Evolutionary conservation across 1,140 invertebrate species (phyloP), one percentile per base, ranked within the genome.

Genomic region (Zaprionus inermis): DNA sequence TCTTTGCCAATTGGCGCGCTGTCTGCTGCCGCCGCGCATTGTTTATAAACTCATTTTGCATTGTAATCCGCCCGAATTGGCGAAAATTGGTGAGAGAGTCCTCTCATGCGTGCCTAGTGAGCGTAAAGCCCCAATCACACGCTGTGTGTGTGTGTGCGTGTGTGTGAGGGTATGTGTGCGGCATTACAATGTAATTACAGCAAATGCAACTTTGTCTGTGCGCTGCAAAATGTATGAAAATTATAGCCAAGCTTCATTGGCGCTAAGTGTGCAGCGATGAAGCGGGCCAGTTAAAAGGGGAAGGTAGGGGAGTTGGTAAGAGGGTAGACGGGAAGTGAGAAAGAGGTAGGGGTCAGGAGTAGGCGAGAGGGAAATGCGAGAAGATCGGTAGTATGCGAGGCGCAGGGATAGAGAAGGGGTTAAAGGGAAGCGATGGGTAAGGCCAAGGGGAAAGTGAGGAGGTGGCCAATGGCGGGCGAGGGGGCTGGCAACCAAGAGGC

Each of bases 41-140:
- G 85, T 89, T 89, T 89, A 89, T 89, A 89, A 89, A 89, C 84
- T 84, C 81, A 89, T 89, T 89, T 89, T 75, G 81, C 72, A 70
- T 70, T 90, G 80, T 89, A 89, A 89, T 89, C 84, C 84, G 67
- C 72, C 6, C 75, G 76, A 89, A 89, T 89, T 89, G 84, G 84
- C 80, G 75, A 64, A 51, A 28, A 28, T 28, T 28, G 24, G 24
- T 54, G 64, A 16, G 30, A 32, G 30, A 32, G 7, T n/a, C n/a
- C 71, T 58, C 72, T 74, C 81, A 84, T 80, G 81, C 77, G 74
- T 84, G 81, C 74, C 83, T 80, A 84, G 56, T 74, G 76, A 79
- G 81, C 66, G 69, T 64, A 77, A 77, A 76, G 49, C 67, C 22
- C 38, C 52, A 24, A 16, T n/a, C 36, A 10, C 22, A 24, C 28